Conservation (phyloP, 1,140 invertebrate species). For the Eriosoma lanigerum region DNA sequence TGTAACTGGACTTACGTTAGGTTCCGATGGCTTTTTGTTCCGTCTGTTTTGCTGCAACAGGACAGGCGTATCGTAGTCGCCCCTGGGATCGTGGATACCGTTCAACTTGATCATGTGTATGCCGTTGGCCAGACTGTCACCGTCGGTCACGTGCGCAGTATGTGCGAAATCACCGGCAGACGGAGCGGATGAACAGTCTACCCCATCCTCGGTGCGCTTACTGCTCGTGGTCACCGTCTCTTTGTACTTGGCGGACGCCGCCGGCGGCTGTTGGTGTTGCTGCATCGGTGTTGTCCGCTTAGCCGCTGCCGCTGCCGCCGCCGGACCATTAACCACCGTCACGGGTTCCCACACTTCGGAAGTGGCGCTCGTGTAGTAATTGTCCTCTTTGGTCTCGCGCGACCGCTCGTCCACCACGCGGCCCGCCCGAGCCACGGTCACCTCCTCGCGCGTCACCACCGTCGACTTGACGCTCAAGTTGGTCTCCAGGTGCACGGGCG, state of each 20-base stretch:
- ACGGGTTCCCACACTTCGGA: conserved; percentile 71
- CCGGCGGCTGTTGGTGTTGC: not conserved
- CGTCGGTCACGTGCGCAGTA: conserved; percentile 34
- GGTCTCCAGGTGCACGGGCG: conserved; percentile 72
- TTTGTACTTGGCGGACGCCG: conserved; percentile 1
- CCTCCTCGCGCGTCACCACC: conserved; percentile 72
- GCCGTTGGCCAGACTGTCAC: conserved; percentile 36
- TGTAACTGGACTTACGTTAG: conserved; percentile 5
- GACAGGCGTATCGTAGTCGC: conserved; percentile 30
- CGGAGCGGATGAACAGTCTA: not conserved
- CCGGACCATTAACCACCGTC: conserved; percentile 15
- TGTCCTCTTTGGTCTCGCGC: conserved; percentile 73
- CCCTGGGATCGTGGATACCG: conserved; percentile 43
- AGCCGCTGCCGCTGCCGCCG: not conserved
- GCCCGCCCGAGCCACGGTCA: conserved; percentile 70
- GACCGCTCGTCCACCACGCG: conserved; percentile 71
- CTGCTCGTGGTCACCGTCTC: conserved; percentile 48
- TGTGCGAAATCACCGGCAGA: conserved; percentile 14
- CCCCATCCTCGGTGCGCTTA: conserved; percentile 40
- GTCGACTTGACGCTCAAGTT: conserved; percentile 73
- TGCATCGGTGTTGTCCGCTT: too few relatives aligned
- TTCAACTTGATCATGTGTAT: conserved; percentile 42
- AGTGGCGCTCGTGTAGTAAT: conserved; percentile 69
- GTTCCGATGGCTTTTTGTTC: not conserved
- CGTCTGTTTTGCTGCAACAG: not conserved